Evolutionary conservation across 1,140 invertebrate genomes (phyloP).

Genomic region (Melipona quadrifasciata): DNA sequence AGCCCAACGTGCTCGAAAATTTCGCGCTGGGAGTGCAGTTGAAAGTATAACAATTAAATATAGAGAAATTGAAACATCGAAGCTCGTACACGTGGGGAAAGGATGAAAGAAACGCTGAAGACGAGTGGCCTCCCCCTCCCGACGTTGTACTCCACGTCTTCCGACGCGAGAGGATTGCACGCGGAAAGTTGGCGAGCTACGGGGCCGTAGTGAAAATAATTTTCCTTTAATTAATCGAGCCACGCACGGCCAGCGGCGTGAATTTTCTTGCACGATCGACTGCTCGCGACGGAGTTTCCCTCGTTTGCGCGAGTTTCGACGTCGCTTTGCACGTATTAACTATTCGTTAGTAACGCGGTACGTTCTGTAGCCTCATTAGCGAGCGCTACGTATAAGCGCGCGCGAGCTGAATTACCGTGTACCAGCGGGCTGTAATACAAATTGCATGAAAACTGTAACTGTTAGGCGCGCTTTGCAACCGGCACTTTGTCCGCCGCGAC

Average conservation of each 20-base stretch:
- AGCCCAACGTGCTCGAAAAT: too few species aligned
- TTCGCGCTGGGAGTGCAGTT: too few species aligned
- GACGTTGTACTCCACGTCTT: too few species aligned
- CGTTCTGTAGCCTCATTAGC: conserved; percentile 66
- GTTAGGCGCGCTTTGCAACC: conserved; percentile 40
- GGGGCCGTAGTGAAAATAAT: conserved; percentile 4
- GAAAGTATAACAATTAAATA: too few species aligned
- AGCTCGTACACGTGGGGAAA: too few species aligned
- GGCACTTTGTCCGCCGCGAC: conserved; percentile 37
- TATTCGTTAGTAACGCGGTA: conserved; percentile 63
- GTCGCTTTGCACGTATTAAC: conserved; percentile 65
- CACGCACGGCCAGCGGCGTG: background rate
- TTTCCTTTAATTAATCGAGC: conserved; percentile 43
- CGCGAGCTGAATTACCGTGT: conserved; percentile 61
- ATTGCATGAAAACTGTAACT: conserved; percentile 67
- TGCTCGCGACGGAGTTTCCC: conserved; percentile 49
- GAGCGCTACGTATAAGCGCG: conserved; percentile 52
- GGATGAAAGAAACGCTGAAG: too few species aligned
- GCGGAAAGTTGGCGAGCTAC: background rate
- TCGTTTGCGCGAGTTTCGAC: conserved; percentile 61
- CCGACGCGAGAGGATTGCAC: background rate
- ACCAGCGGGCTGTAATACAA: conserved; percentile 65
- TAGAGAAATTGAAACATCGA: too few species aligned
- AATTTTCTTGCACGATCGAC: conserved; percentile 62
- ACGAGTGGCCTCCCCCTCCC: too few species aligned